Evolutionary conservation across 2,113 vertebrate genomes (phyloP).

Genomic region (Oriolus oriolus): DNA sequence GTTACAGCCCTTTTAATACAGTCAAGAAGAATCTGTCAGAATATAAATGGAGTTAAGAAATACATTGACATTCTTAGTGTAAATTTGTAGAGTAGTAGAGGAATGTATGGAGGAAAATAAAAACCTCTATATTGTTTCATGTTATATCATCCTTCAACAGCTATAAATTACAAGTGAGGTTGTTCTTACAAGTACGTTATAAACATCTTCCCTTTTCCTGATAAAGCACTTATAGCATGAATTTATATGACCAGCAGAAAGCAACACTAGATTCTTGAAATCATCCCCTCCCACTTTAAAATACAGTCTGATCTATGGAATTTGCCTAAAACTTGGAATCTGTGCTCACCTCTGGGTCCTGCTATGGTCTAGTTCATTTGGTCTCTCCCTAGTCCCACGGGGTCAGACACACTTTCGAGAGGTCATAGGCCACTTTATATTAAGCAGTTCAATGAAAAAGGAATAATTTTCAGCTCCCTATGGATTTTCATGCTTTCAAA

Average conservation of each 20-base stretch:
- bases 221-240: background rate
- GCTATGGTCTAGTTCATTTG: background rate
- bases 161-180: background rate
- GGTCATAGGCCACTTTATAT: slow-evolving; percentile 31
- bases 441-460: slow-evolving; percentile 30
- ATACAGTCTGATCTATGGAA: background rate
- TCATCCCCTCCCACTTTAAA: background rate
- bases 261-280: background rate
- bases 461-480: slow-evolving; percentile 5
- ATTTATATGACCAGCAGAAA: background rate
- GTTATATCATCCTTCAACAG: background rate
- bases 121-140: accelerated
- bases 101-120: background rate
- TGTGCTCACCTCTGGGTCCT: background rate
- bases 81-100: background rate
- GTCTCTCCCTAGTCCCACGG: slow-evolving; percentile 8
- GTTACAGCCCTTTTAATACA: background rate
- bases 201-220: background rate
- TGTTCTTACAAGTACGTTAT: background rate
- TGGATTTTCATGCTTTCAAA: slow-evolving; percentile 35
- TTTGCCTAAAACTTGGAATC: background rate
- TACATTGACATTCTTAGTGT: background rate
- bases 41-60: background rate
- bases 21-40: background rate
- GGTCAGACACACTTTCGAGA: slow-evolving; percentile 19